phyloP scores from a whole-genome alignment of 2,797 vertebrate species.

The Netta rufina region DNA sequence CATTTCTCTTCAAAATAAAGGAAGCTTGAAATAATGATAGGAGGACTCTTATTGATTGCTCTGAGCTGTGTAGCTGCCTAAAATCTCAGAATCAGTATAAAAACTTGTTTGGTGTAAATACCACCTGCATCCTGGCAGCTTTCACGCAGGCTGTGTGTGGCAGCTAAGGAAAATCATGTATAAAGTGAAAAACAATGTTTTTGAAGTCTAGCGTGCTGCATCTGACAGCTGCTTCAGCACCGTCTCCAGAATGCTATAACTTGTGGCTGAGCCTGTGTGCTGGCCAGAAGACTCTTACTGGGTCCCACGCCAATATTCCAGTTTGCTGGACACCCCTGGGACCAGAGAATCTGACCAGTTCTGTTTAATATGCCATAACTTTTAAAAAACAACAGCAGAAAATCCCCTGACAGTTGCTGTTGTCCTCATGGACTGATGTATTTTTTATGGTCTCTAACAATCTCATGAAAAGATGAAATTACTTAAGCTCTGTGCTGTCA shows the following conservation, averaged over 20 bases:
- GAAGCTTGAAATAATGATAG: not conserved
- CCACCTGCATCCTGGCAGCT: not conserved
- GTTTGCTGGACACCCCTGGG: not conserved
- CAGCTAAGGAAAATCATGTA: not conserved
- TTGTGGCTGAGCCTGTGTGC: not conserved
- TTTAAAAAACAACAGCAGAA: not conserved
- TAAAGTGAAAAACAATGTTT: not conserved
- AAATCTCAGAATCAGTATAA: not conserved
- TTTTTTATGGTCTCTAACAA: constrained; percentile 21
- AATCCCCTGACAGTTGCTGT: not conserved
- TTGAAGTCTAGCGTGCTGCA: not conserved
- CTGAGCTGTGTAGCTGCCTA: not conserved
- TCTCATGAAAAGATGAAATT: not conserved
- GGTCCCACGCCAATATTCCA: rapidly evolving
- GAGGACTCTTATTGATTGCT: not conserved
- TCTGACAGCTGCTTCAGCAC: not conserved
- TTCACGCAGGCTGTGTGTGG: not conserved
- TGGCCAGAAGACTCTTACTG: not conserved
- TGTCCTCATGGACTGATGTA: not conserved
- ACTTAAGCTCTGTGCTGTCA: not conserved
- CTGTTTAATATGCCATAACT: not conserved
- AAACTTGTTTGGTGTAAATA: not conserved
- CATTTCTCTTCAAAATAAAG: not conserved
- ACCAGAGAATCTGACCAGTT: not conserved
- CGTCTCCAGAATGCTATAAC: not conserved